phyloP scores from a whole-genome alignment of 1,140 invertebrate species.

The Drosophila erecta region DNA sequence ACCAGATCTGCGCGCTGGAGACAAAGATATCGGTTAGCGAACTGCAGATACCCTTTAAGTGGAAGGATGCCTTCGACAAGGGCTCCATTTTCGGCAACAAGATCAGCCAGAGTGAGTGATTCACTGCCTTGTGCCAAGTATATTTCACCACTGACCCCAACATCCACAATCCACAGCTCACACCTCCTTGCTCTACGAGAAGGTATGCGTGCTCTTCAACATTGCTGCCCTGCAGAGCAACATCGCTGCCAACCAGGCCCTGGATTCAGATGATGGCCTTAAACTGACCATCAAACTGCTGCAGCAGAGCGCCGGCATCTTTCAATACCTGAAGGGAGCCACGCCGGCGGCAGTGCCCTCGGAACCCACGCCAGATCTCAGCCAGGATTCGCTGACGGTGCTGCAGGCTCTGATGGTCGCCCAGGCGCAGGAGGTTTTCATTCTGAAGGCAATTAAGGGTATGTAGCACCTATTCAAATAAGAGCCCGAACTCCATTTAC shows the following conservation, averaged over 20 bases:
- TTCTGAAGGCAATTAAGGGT: slow-evolving; percentile 97
- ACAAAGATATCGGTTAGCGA: slow-evolving; percentile 96
- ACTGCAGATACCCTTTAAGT: slow-evolving; percentile 97
- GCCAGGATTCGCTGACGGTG: slow-evolving; percentile 95
- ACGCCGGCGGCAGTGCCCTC: slow-evolving; percentile 94
- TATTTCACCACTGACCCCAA: slow-evolving; percentile 17
- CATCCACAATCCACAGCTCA: slow-evolving; percentile 87
- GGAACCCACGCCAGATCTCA: slow-evolving; percentile 97
- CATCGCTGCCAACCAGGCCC: slow-evolving; percentile 93
- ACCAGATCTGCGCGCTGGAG: slow-evolving; percentile 96
- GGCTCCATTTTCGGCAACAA: slow-evolving; percentile 96
- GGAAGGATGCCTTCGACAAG: slow-evolving; percentile 99
- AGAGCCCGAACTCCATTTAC: background rate
- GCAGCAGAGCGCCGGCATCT: slow-evolving; percentile 97
- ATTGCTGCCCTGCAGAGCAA: slow-evolving; percentile 97
- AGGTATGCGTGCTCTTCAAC: slow-evolving; percentile 98
- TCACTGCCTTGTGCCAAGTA: background rate
- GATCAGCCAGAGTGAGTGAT: slow-evolving; percentile 94
- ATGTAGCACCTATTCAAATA: slow-evolving; percentile 14
- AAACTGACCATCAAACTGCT: slow-evolving; percentile 97
- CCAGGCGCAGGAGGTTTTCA: slow-evolving; percentile 99
- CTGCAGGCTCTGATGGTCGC: slow-evolving; percentile 96
- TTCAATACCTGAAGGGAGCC: slow-evolving; percentile 93
- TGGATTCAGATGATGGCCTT: slow-evolving; percentile 96
- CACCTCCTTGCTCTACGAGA: slow-evolving; percentile 95